phyloP scores from a whole-genome alignment of 2,113 vertebrate species.

The Microtus montanus region DNA sequence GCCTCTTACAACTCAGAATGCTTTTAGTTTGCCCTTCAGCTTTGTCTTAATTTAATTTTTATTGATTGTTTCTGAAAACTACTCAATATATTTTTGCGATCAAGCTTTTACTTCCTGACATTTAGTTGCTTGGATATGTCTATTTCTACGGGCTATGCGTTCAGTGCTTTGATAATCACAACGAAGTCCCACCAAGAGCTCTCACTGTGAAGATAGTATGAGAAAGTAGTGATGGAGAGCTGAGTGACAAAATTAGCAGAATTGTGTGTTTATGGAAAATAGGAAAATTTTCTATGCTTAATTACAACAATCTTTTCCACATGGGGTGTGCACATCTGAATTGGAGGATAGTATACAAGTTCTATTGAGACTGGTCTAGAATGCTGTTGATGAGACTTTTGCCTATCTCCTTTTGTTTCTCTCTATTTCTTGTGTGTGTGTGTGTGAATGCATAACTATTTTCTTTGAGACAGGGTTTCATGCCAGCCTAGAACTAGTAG shows the following conservation, averaged over 20 bases:
- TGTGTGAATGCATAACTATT: not conserved
- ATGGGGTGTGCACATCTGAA: not conserved
- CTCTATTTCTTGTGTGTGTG: not conserved
- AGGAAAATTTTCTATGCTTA: not conserved
- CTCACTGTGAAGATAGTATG: not conserved
- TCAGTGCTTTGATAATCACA: constrained; percentile 8
- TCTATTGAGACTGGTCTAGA: not conserved
- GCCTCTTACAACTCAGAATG: not conserved
- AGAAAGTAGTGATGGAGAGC: not conserved
- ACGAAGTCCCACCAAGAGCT: not conserved
- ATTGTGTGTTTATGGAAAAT: not conserved
- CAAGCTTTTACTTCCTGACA: not conserved
- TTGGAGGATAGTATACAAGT: not conserved
- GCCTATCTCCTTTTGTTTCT: not conserved
- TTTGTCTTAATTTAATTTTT: constrained; percentile 27
- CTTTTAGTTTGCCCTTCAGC: not conserved
- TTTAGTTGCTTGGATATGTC: constrained; percentile 6
- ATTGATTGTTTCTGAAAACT: constrained; percentile 17
- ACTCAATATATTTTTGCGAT: not conserved
- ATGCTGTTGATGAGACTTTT: not conserved
- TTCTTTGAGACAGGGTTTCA: not conserved
- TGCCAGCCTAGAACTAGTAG: not conserved
- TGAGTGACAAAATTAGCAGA: constrained; percentile 12
- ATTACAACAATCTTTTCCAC: not conserved
- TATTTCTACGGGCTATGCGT: not conserved